Base-by-base conservation (phyloP, 2,888 invertebrate genomes). In the Pristionchus entomophagus region DNA sequence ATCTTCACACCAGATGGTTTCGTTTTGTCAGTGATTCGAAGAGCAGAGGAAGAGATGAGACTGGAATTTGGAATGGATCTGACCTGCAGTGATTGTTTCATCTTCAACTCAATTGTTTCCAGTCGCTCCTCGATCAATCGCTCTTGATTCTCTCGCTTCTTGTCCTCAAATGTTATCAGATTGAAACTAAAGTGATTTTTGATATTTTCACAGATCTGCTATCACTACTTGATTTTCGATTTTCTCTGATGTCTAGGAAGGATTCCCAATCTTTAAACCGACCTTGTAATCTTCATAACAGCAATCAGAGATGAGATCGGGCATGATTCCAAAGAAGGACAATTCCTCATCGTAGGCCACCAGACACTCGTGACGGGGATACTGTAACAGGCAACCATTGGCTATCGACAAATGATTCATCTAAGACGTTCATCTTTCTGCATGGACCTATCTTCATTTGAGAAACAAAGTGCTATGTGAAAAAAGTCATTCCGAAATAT, bases 321-420 rank as follows among this genome's bases (percentile, higher is more conserved):
- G 97, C 92, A 97, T 95, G 90, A 99, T 99, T 83, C 99, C 99
- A 94, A 99, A 99, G 95, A 99, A 99, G 86, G 99, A 97, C 92
- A 99, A 95, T 95, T 99, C 99, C 95, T 99, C 99, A 94, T 99
- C 99, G 95, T 99, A 99, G 88, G 98, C 97, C 87, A 97, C 97
- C 92, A 99, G 95, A 94, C 99, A 99, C 95, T 99, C 99, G 95
- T 99, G 98, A 95, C 98, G 98, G 80, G 99, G 99, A 94, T 97
- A 99, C 95, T 99, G 98, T 87, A 91, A 89, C 32, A n/a, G 59
- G 19, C 56, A 22, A 56, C 19, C n/a, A n/a, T 14, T 5, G 22
- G n/a, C 19, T 6, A 69, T 69, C 38, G 35, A 38, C 8, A 22
- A 69, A 1, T 38, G 65, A 38, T 6, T 22, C 6, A n/a, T n/a